These are phyloP conservation scores for Lepidocyrtoides sp. DNA, from an alignment of 2,888 invertebrate species.

Conservation along the genomic window DNA sequence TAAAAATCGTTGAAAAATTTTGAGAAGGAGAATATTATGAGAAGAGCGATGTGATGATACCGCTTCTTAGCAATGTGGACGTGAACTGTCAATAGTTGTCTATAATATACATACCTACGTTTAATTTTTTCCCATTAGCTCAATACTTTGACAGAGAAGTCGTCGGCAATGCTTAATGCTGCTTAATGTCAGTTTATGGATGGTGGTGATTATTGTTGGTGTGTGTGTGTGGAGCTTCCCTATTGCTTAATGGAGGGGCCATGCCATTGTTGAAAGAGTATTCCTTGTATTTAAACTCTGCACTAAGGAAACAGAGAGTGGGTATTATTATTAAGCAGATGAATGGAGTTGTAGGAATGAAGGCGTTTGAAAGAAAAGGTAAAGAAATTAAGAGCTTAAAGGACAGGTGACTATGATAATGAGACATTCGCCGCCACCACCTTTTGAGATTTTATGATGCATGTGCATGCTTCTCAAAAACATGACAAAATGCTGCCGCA, in stretches of 20 bases:
- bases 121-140: too few relatives aligned
- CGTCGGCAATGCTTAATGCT: too few relatives aligned
- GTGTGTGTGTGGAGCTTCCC: not conserved
- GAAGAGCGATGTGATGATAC: too few relatives aligned
- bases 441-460: too few relatives aligned
- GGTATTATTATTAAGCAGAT: not conserved
- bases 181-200: slow-evolving; percentile 15
- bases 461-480: not conserved
- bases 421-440: slow-evolving; percentile 47
- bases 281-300: not conserved
- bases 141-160: too few relatives aligned
- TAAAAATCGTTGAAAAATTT: slow-evolving; percentile 13
- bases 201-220: slow-evolving; percentile 42
- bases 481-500: slow-evolving; percentile 37
- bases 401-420: slow-evolving; percentile 67
- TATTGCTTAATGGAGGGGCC: not conserved
- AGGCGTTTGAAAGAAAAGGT: slow-evolving; percentile 16
- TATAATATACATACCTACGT: too few relatives aligned
- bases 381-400: slow-evolving; percentile 67
- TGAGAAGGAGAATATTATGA: too few relatives aligned
- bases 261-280: not conserved
- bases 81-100: too few relatives aligned
- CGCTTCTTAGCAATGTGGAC: too few relatives aligned
- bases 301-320: not conserved
- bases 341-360: slow-evolving; percentile 17